Evolutionary conservation across 1,140 invertebrate genomes (phyloP).

Genomic region (Antheraea pernyi): DNA sequence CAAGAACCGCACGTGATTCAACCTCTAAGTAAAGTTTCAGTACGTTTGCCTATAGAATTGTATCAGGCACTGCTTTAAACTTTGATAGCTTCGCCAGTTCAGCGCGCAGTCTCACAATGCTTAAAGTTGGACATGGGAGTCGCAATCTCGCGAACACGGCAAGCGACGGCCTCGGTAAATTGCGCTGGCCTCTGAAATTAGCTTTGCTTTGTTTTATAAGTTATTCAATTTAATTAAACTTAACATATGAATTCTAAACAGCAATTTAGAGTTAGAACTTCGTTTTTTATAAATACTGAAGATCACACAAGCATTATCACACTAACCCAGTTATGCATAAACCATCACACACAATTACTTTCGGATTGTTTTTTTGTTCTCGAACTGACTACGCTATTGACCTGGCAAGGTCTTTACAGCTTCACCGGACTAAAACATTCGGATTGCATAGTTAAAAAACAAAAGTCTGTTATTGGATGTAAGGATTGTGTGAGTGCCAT

Average conservation of each 20-base stretch:
- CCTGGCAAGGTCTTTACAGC: too few species aligned
- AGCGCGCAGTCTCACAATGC: slow-evolving; percentile 33
- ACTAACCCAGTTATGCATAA: too few species aligned
- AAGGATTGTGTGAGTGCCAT: too few species aligned
- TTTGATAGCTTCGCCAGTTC: slow-evolving; percentile 48
- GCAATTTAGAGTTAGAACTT: neutral
- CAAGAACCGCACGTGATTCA: neutral
- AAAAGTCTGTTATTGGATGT: too few species aligned
- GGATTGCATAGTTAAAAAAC: too few species aligned
- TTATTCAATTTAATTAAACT: slow-evolving; percentile 7
- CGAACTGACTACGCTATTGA: too few species aligned
- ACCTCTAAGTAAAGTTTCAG: slow-evolving; percentile 6
- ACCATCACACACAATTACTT: too few species aligned
- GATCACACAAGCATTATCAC: too few species aligned
- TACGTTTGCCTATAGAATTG: slow-evolving; percentile 45
- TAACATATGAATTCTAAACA: neutral
- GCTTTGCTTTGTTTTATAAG: slow-evolving; percentile 31
- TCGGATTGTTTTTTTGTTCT: too few species aligned
- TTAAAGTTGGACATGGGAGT: slow-evolving; percentile 35
- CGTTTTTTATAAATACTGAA: too few species aligned
- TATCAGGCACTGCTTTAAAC: slow-evolving; percentile 55
- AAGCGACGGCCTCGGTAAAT: slow-evolving; percentile 19
- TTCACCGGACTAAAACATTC: too few species aligned
- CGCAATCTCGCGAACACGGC: slow-evolving; percentile 32
- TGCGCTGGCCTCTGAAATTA: slow-evolving; percentile 30